phyloP scores from a whole-genome alignment of 2,888 invertebrate species.

The Coecobrya sp. region DNA sequence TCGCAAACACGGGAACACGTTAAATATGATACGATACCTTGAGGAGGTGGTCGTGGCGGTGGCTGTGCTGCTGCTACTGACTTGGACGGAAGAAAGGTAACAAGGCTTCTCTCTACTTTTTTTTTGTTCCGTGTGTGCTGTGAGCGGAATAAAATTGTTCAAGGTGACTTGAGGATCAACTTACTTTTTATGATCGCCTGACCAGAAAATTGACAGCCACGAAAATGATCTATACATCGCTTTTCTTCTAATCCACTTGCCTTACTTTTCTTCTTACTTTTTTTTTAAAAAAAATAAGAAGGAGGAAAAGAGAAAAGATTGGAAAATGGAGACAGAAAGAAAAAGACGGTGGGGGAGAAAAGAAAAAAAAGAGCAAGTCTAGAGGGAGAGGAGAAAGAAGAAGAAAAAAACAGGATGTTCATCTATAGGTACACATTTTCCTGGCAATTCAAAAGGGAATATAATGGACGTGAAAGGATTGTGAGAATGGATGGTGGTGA shows the following conservation, averaged over 20 bases:
- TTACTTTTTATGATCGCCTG: conserved; percentile 58
- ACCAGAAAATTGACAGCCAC: conserved; percentile 62
- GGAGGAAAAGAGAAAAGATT: conserved; percentile 16
- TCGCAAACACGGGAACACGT: neutral
- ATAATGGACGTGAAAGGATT: conserved; percentile 65
- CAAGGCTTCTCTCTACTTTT: neutral
- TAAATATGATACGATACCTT: conserved; percentile 24
- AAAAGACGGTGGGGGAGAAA: conserved; percentile 18
- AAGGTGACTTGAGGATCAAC: conserved; percentile 60
- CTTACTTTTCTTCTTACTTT: neutral
- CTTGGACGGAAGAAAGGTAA: neutral
- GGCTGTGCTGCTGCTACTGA: no score
- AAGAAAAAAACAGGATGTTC: conserved; percentile 65
- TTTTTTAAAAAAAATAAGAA: neutral
- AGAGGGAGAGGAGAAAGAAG: conserved; percentile 22
- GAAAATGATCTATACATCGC: conserved; percentile 58
- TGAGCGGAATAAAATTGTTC: conserved; percentile 60
- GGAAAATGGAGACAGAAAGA: conserved; percentile 48
- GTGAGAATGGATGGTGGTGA: conserved; percentile 33
- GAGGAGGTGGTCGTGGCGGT: neutral
- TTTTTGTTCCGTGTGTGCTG: conserved; percentile 39
- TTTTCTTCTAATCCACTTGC: conserved; percentile 61
- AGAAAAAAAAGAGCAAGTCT: no score
- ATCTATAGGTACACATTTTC: conserved; percentile 53
- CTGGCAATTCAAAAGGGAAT: conserved; percentile 66